Base-by-base conservation (phyloP, 2,797 vertebrate genomes). In the Phataginus tetradactyla region DNA sequence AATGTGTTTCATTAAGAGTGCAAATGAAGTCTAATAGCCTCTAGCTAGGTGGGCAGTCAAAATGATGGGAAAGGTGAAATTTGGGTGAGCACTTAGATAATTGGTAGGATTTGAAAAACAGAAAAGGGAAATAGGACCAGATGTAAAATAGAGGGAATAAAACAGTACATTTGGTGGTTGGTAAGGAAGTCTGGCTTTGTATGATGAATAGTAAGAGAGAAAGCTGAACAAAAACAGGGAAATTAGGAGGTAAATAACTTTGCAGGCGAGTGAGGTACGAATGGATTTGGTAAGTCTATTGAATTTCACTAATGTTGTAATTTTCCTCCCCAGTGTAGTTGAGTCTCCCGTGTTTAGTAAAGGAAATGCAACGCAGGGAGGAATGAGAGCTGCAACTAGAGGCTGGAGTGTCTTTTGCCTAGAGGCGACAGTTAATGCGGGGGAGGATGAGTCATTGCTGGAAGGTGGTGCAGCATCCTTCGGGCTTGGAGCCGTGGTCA, bases 361-460 rank as follows among this genome's bases (percentile, higher is more conserved):
- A 34, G 61, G 53, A 83, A 75, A 39, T 57, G 14, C 49, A 57
- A 2, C n/a, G 45, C n/a, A 53, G 53, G 49, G 27, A 79, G 75
- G 61, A 66, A 57, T 80, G 53, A 68, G 42, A 84, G 59, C 66
- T 72, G 34, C 32, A 59, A 21, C 10, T 63, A 57, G 55, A 86
- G 34, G 27, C 20, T 68, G 61, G 32, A 86, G 29, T 64, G 23
- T 72, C 51, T 84, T 64, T 64, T 89, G 20, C 29, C 37, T 32
- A 11, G 72, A 74, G 66, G 39, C 86, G 95, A 94, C 84, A 79
- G 53, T n/a, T 91, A 49, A 45, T 39, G 34, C 1, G 11, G 71
- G 18, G 55, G 49, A 68, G 69, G 59, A 45, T 93, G 89, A 90
- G 49, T 95, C 93, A 86, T 37, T 66, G 69, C 17, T 81, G 66